Percentiles rank a stretch among this genome's conserved stretches.
Evolutionary conservation across 92 coral and sea anemone species (phyloP).

Genomic region (Heliopora coerulea): DNA sequence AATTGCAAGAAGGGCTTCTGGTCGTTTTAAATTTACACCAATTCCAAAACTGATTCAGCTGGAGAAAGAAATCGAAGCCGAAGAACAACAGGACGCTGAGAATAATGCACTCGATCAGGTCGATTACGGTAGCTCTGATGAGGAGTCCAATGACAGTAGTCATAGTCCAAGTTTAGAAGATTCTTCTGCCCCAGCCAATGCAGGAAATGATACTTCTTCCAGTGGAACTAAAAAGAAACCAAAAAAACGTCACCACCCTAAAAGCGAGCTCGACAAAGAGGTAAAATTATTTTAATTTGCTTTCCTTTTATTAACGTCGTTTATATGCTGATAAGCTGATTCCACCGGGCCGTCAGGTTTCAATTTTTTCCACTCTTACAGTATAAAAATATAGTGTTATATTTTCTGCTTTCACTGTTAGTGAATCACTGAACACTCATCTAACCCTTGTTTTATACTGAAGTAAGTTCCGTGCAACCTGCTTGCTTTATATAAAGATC

Average conservation of each 20-base stretch:
- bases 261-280: conserved; percentile 92
- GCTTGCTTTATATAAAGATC: no score
- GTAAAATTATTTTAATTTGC: conserved; percentile 50
- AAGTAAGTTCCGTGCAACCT: no score
- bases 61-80: conserved; percentile 94
- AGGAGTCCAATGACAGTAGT: conserved; percentile 24
- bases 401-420: no score
- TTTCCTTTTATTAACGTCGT: conserved; percentile 7
- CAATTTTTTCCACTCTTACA: background rate
- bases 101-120: conserved; percentile 38
- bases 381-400: no score
- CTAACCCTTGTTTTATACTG: no score
- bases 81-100: conserved; percentile 62
- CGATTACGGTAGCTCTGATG: conserved; percentile 40
- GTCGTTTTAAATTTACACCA: conserved; percentile 66
- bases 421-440: no score
- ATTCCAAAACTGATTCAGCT: conserved; percentile 85
- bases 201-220: conserved; percentile 10
- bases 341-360: conserved; percentile 24
- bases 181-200: conserved; percentile 44
- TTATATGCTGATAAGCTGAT: conserved; percentile 3
- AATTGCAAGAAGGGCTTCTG: conserved; percentile 72
- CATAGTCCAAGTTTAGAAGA: conserved; percentile 44
- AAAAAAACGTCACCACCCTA: conserved; percentile 61
- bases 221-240: conserved; percentile 51